These are phyloP conservation scores for Apodemus sylvaticus DNA, from an alignment of 2,113 vertebrate genomes.

Conservation along the genomic window DNA sequence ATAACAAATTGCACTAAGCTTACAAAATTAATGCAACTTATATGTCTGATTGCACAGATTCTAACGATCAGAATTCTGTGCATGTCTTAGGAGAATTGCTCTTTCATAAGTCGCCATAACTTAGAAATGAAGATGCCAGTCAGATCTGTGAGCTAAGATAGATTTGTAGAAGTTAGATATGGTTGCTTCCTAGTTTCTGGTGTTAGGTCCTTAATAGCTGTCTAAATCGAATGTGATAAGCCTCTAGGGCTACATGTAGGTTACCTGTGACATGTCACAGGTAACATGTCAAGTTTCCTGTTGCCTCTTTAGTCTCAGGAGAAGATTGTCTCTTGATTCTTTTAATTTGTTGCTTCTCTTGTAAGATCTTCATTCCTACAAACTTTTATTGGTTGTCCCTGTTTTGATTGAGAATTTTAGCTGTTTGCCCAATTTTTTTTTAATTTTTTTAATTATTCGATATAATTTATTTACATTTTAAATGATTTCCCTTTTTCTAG, in stretches of 20 bases:
- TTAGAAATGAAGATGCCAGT: neutral
- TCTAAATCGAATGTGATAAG: neutral
- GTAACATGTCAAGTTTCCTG: neutral
- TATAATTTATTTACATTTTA: too few species aligned
- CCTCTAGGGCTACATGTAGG: accelerated
- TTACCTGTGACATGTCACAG: neutral
- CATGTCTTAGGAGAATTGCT: neutral
- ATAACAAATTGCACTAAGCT: neutral
- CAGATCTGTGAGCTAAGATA: neutral
- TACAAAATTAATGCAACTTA: neutral
- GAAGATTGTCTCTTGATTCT: neutral
- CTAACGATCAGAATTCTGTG: neutral
- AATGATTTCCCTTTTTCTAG: too few species aligned
- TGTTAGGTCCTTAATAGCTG: neutral
- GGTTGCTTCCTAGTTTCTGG: neutral
- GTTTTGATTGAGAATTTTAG: neutral
- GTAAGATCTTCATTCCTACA: neutral
- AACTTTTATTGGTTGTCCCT: neutral
- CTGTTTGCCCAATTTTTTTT: neutral
- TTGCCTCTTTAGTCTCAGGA: neutral
- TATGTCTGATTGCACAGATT: neutral
- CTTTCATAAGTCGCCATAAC: neutral
- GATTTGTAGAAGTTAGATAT: neutral
- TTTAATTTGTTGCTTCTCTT: neutral
- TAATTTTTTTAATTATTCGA: too few species aligned